Percentiles rank a stretch among this genome's conserved stretches.
These are phyloP conservation scores for Podargus strigoides DNA, from an alignment of 2,797 vertebrate genomes.

Conservation along the genomic window DNA sequence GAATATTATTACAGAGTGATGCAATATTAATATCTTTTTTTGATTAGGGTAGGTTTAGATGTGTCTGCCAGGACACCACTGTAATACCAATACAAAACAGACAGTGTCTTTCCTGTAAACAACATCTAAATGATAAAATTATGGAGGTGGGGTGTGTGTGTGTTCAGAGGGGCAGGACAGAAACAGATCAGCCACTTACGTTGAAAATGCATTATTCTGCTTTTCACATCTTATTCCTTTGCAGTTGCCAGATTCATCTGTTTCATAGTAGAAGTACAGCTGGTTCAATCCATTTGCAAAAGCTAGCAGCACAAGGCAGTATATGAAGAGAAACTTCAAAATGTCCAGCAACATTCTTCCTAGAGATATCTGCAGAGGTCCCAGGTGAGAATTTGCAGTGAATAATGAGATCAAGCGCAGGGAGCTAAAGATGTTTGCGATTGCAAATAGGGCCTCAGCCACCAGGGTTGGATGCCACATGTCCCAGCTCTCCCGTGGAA, in stretches of 20 bases:
- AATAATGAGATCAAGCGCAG: conserved; percentile 95
- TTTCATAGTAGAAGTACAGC: conserved; percentile 93
- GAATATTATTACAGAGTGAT: neutral
- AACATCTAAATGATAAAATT: neutral
- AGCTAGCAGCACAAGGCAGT: conserved; percentile 93
- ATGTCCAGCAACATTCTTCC: conserved; percentile 98
- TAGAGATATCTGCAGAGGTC: conserved; percentile 95
- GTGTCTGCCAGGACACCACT: neutral
- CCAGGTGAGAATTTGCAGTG: conserved; percentile 97
- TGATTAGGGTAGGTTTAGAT: neutral
- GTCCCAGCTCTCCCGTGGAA: conserved; percentile 82
- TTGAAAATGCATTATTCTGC: conserved; percentile 97
- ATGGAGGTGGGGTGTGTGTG: too few species aligned
- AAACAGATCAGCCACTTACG: conserved; percentile 78
- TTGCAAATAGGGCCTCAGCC: conserved; percentile 94
- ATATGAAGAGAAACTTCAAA: conserved; percentile 98
- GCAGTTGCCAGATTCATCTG: conserved; percentile 73
- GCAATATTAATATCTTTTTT: neutral
- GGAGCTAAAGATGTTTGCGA: conserved; percentile 98
- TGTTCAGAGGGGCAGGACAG: neutral
- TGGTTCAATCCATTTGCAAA: conserved; percentile 98
- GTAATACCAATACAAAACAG: neutral
- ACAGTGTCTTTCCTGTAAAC: neutral
- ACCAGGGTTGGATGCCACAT: conserved; percentile 97
- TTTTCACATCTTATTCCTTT: conserved; percentile 88